Conservation (phyloP, 2,113 vertebrate species). For the Mormoops blainvillei region DNA sequence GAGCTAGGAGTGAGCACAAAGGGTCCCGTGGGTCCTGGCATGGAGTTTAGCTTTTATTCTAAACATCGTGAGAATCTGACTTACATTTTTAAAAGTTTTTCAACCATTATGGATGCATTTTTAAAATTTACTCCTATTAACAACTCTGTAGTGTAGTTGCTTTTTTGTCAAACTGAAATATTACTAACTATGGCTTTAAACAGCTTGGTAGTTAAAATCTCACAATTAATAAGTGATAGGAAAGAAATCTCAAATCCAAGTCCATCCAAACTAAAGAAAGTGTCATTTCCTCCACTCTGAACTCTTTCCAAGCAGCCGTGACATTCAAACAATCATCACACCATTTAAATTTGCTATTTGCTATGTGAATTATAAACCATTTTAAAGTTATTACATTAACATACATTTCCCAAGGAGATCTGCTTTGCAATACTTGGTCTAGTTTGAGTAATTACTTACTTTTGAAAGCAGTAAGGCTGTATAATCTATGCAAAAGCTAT, state of each 20-base stretch:
- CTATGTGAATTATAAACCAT: background rate
- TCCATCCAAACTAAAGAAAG: background rate
- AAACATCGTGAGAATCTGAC: background rate
- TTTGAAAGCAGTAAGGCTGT: background rate
- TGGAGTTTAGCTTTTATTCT: background rate
- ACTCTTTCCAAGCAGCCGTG: background rate
- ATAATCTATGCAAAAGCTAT: conserved; percentile 28
- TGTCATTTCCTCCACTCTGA: background rate
- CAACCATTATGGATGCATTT: background rate
- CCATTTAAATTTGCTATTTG: background rate
- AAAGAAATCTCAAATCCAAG: background rate
- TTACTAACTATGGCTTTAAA: background rate
- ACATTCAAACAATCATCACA: background rate
- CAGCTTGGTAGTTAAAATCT: background rate
- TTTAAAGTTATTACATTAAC: background rate
- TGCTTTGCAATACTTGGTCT: background rate
- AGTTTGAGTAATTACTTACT: conserved; percentile 27
- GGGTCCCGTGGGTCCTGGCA: background rate
- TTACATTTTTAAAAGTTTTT: background rate
- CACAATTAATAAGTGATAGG: background rate
- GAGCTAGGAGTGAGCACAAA: background rate
- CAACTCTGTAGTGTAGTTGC: background rate
- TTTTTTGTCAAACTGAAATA: background rate
- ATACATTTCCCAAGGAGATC: background rate
- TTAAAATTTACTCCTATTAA: background rate